phyloP scores from a whole-genome alignment of 2,888 invertebrate genomes.

The Ganaspis brasiliensis region DNA sequence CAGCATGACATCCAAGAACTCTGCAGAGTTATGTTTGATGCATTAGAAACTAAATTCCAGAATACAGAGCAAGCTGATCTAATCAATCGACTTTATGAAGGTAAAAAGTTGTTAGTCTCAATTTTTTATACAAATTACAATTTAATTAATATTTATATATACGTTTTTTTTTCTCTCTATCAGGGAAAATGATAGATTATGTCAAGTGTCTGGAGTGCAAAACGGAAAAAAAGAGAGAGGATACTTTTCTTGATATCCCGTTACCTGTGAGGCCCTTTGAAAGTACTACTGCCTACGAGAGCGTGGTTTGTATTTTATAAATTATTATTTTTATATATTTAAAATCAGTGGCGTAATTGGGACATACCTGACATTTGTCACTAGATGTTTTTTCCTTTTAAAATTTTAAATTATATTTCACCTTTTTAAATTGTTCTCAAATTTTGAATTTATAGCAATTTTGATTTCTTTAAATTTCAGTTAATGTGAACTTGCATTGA shows the following conservation, averaged over 20 bases:
- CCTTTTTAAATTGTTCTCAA: too few relatives aligned
- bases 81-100: conserved; percentile 90
- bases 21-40: conserved; percentile 95
- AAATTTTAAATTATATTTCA: too few relatives aligned
- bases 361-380: too few relatives aligned
- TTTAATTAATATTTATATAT: too few relatives aligned
- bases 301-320: conserved; percentile 83
- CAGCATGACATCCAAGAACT: conserved; percentile 96
- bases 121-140: conserved; percentile 41
- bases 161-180: conserved; percentile 4
- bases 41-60: conserved; percentile 91
- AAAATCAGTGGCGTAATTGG: too few relatives aligned
- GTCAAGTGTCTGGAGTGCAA: conserved; percentile 93
- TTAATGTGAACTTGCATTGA: conserved; percentile 26
- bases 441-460: too few relatives aligned
- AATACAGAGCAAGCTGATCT: conserved; percentile 91
- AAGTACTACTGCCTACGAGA: conserved; percentile 88
- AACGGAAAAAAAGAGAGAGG: conserved; percentile 90
- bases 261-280: conserved; percentile 93
- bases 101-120: conserved; percentile 78
- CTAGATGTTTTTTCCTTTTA: too few relatives aligned
- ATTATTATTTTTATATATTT: conserved; percentile 28
- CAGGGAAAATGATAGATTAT: conserved; percentile 91
- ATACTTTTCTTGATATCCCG: conserved; percentile 93
- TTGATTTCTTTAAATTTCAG: not conserved